Evolutionary conservation across 1,140 invertebrate genomes (phyloP), one percentile per base, ranked within the genome.

Genomic region (Arion vulgaris): DNA sequence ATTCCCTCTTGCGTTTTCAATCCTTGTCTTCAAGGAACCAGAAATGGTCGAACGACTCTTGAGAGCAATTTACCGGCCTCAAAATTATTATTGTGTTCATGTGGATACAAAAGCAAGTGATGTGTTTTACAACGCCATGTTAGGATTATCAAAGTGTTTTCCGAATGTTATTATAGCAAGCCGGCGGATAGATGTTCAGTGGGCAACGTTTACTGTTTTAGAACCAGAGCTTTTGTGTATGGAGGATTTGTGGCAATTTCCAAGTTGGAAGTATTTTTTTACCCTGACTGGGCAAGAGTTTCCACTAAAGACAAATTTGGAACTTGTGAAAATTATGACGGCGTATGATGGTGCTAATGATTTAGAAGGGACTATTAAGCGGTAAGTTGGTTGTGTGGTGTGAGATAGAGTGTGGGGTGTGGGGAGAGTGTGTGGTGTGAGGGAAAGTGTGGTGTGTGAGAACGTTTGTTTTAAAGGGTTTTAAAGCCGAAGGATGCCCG

Each of bases 51-150:
- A 91, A 71, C 75, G 81, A 23, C 80, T 91, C n/a, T 68, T 91
- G 1, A 49, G 86, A 26, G 84, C 87, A 0, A 89, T 92, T 15
- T 92, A 91, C 72, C 83, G 89, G 15, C 91, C 90, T 0, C 90
- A 92, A 34, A 91, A 92, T 73, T 75, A 85, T 2, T 92, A 91
- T 77, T 92, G 91, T 75, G 83, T 92, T 51, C 91, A 92, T 76
- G 83, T 91, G 5, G 91, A 92, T 80, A 71, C 38, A 0, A 91
- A 90, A 72, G 71, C 90, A 0, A 11, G 73, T 0, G 5, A 66
- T 2, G 32, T 73, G 5, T 84, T 89, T n/a, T 62, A 41, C 49
- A 38, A 83, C 1, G 80, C 83, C 1, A 38, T 89, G 11, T 57
- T 57, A 15, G 80, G 49, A 5, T 81, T 91, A 26, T 82, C 84